phyloP scores from a whole-genome alignment of 1,140 invertebrate genomes.

The Nephila pilipes region DNA sequence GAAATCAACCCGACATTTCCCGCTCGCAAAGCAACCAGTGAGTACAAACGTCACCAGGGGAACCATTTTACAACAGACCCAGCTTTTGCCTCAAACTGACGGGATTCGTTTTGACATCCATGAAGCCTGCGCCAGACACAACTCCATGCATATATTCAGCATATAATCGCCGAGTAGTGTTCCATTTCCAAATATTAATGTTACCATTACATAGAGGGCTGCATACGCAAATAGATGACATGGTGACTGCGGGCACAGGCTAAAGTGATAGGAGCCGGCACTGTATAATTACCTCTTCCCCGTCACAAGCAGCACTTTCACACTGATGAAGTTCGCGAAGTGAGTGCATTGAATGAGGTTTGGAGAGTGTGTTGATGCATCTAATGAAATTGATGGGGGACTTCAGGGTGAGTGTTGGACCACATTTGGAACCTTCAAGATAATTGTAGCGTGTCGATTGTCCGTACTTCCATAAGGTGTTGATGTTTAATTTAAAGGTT shows the following conservation, averaged over 20 bases:
- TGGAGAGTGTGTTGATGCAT: conserved; percentile 7
- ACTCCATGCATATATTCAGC: conserved; percentile 25
- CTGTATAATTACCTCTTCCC: background rate
- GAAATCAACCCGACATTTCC: background rate
- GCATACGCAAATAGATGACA: conserved; percentile 28
- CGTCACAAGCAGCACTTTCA: conserved; percentile 25
- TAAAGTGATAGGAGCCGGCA: background rate
- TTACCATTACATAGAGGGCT: conserved; percentile 21
- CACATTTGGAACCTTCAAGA: background rate
- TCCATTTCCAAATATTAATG: conserved; percentile 28
- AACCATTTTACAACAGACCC: background rate
- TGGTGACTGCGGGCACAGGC: background rate
- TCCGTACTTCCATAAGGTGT: background rate
- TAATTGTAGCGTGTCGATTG: background rate
- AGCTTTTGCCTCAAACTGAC: background rate
- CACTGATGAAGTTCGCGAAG: conserved; percentile 19
- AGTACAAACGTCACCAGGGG: background rate
- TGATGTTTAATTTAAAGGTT: too few relatives aligned
- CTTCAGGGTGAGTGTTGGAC: conserved; percentile 14
- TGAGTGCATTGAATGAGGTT: background rate
- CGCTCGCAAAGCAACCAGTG: background rate
- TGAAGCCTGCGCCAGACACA: background rate
- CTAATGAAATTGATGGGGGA: conserved; percentile 31
- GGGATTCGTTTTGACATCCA: background rate
- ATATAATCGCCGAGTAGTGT: background rate